These are phyloP conservation scores for Verasper variegatus DNA, from an alignment of 2,113 vertebrate genomes.

Conservation along the genomic window DNA sequence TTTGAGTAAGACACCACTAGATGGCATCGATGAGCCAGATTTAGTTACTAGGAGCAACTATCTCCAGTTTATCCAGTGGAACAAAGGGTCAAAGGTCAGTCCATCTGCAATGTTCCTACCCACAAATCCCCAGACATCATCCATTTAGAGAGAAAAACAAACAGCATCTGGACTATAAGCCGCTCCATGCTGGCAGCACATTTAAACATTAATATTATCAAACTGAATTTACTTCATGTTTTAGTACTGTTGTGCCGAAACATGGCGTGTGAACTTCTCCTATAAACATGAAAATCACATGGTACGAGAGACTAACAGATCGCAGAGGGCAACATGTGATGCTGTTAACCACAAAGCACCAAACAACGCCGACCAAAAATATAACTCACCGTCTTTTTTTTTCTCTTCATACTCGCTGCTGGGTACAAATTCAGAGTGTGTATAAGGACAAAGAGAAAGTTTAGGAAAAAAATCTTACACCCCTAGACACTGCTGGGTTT, in stretches of 20 bases:
- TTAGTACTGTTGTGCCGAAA: not conserved
- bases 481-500: slow-evolving; percentile 69
- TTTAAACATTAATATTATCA: slow-evolving; percentile 18
- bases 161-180: slow-evolving; percentile 54
- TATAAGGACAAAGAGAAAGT: slow-evolving; percentile 69
- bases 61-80: slow-evolving; percentile 59
- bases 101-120: slow-evolving; percentile 59
- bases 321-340: not conserved
- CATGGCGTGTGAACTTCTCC: slow-evolving; percentile 6
- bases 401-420: slow-evolving; percentile 33
- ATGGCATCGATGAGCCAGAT: slow-evolving; percentile 61
- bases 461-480: slow-evolving; percentile 59
- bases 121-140: slow-evolving; percentile 66
- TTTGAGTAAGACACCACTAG: slow-evolving; percentile 65
- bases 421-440: slow-evolving; percentile 63
- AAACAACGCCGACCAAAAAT: not conserved
- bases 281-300: not conserved
- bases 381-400: not conserved
- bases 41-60: slow-evolving; percentile 26
- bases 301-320: not conserved
- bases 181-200: slow-evolving; percentile 27
- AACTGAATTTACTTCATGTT: slow-evolving; percentile 3
- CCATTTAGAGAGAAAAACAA: slow-evolving; percentile 65
- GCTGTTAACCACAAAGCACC: not conserved
- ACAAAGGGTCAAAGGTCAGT: slow-evolving; percentile 75